A percentile compares a stretch with the other conserved stretches of the same genome.
Conservation (phyloP, 2,113 vertebrate genomes). For the Xerus inauris region DNA sequence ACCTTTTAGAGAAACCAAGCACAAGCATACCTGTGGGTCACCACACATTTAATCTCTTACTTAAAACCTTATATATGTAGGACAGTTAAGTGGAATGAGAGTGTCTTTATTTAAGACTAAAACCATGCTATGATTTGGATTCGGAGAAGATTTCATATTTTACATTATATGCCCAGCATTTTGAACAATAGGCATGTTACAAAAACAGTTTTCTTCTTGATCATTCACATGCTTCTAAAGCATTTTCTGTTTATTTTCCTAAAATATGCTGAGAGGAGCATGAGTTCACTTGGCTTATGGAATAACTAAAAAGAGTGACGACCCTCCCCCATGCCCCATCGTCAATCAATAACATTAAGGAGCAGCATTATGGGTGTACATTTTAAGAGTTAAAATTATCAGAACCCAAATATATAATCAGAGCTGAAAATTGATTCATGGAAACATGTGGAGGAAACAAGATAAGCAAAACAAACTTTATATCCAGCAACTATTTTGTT, state of each 20-base stretch:
- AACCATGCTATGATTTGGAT: background rate
- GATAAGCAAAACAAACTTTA: background rate
- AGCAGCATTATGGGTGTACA: background rate
- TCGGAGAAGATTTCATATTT: background rate
- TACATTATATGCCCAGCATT: background rate
- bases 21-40: background rate
- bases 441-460: constrained; percentile 21
- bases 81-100: background rate
- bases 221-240: background rate
- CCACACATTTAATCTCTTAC: background rate
- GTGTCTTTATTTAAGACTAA: background rate
- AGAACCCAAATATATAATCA: background rate
- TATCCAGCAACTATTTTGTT: background rate
- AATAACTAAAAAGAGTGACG: background rate
- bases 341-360: background rate
- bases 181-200: background rate
- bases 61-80: background rate
- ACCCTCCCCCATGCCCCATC: background rate
- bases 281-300: background rate
- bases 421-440: constrained; percentile 30
- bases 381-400: constrained; percentile 20
- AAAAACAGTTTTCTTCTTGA: background rate
- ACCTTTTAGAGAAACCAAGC: background rate
- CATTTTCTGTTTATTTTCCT: background rate
- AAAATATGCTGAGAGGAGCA: background rate